phyloP scores from a whole-genome alignment of 2,113 vertebrate species.

The Hymenochirus boettgeri region DNA sequence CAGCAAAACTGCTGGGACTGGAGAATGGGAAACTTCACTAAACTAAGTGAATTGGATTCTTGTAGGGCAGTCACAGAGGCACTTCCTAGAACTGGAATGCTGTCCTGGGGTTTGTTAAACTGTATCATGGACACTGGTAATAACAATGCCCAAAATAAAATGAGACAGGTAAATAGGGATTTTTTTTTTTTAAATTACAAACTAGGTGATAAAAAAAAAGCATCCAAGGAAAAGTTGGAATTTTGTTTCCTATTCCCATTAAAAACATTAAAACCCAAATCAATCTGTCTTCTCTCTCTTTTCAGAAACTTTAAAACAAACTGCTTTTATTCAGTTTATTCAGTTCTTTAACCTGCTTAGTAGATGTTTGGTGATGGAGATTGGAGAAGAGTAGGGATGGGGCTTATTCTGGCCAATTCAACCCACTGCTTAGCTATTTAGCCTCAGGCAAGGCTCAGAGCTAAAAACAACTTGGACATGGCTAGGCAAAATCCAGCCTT shows the following conservation, averaged over 20 bases:
- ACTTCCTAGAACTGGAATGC: too few species aligned
- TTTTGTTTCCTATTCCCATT: not conserved
- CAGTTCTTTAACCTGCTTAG: conserved; percentile 20
- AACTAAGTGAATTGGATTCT: too few species aligned
- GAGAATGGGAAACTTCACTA: too few species aligned
- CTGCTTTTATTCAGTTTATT: conserved; percentile 23
- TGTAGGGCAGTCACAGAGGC: too few species aligned
- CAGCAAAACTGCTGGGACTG: too few species aligned
- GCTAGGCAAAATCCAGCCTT: conserved; percentile 42
- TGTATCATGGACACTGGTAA: too few species aligned
- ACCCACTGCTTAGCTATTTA: conserved; percentile 40
- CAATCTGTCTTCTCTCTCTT: not conserved
- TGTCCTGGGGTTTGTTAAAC: too few species aligned
- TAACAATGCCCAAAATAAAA: not conserved
- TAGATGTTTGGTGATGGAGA: conserved; percentile 7
- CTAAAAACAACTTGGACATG: conserved; percentile 32
- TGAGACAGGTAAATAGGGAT: not conserved
- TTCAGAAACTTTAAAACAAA: not conserved
- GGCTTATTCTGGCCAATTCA: conserved; percentile 15
- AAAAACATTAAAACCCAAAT: not conserved
- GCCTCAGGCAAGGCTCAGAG: conserved; percentile 51
- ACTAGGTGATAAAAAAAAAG: not conserved
- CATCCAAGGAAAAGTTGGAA: not conserved
- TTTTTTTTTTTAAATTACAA: not conserved
- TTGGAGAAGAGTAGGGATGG: not conserved